Evolutionary conservation across 92 coral and sea anemone species (phyloP), one percentile per base, ranked within the genome.

Genomic region (Epizoanthus ramosus): DNA sequence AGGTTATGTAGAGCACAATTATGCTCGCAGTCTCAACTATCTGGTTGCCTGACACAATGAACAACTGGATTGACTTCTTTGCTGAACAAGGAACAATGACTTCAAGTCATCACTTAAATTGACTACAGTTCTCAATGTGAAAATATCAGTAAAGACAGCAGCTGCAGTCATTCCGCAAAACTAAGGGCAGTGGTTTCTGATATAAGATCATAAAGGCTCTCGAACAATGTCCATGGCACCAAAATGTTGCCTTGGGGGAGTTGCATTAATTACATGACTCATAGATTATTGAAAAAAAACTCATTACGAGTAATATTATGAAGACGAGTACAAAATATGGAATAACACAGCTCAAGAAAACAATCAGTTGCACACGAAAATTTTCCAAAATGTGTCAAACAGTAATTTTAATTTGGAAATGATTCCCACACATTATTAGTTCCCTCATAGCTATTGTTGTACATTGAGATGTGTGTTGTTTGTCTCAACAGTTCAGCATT

Each of bases 21-120:
- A 71, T 79, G 21, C 73, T 3, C 58, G 89, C 56, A 37, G 16
- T 71, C 25, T 86, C 25, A 35, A 71, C 56, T 23, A 86, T 79
- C n/a, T 86, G 85, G 43, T 80, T 79, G 72, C 23, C 74, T n/a
- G n/a, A 80, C 89, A 86, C 35, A 57, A 50, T 69, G 80, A 5
- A 39, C 85, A 86, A 80, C 56, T 16, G 0, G 89, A 37, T 41
- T 71, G 85, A 80, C 73, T 86, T 3, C 61, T 25, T 72, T 86
- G 89, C 57, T 86, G 82, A 86, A 86, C 47, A 25, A 80, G 73
- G 39, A 79, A 80, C 63, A 86, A 71, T 59, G 89, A 80, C 22
- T 71, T 86, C 19, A 86, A 47, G 43, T 72, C 82, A n/a, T 80
- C 76, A 56, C 58, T 86, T 72, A 86, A 61, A 45, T 21, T 66